Conservation (phyloP, 2,888 invertebrate species). For the Ptychoptera contaminata region DNA sequence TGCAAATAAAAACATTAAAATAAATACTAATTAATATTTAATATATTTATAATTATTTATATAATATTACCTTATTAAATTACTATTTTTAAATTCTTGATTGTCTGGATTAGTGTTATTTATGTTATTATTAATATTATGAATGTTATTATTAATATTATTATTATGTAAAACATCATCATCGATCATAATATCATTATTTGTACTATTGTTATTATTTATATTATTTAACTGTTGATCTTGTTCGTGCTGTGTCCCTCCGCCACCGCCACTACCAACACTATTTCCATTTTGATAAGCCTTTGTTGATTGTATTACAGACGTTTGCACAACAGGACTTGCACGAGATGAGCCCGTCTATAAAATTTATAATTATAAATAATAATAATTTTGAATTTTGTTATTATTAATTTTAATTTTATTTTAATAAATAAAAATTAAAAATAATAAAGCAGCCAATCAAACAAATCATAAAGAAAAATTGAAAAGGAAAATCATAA, state of each 20-base stretch:
- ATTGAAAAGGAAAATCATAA: not conserved
- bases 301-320: slow-evolving; percentile 68
- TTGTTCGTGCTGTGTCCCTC: slow-evolving; percentile 1
- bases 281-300: slow-evolving; percentile 28
- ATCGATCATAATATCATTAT: slow-evolving; percentile 23
- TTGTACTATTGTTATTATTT: slow-evolving; percentile 11
- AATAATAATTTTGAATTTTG: too few species aligned
- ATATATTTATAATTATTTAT: too few species aligned
- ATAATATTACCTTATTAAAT: slow-evolving; percentile 2
- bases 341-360: slow-evolving; percentile 17
- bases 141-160: slow-evolving; percentile 15
- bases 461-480: not conserved
- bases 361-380: slow-evolving; percentile 12
- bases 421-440: not conserved
- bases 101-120: slow-evolving; percentile 26
- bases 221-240: not conserved
- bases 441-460: not conserved
- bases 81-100: slow-evolving; percentile 39
- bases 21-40: too few species aligned
- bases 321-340: slow-evolving; percentile 46
- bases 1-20: not conserved
- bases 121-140: too few species aligned
- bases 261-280: slow-evolving; percentile 11
- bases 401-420: too few species aligned
- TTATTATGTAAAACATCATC: slow-evolving; percentile 14